phyloP scores from a whole-genome alignment of 2,113 vertebrate species.

The Pluvialis apricaria region DNA sequence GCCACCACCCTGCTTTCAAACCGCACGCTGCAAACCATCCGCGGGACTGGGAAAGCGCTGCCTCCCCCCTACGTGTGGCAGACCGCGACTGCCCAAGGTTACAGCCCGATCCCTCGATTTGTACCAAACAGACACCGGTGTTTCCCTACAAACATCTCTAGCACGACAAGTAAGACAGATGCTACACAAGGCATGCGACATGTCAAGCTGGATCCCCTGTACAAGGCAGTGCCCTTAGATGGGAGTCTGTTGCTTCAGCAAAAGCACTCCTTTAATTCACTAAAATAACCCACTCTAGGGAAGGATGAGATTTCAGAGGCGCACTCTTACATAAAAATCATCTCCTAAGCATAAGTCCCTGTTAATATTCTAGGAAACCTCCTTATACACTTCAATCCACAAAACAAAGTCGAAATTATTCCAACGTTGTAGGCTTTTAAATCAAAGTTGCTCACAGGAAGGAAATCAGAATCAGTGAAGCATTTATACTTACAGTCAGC shows the following conservation, averaged over 20 bases:
- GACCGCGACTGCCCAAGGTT: fast-evolving
- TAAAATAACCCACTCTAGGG: background rate
- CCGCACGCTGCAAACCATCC: no score
- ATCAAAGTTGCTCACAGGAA: background rate
- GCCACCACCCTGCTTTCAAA: no score
- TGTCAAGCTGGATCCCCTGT: fast-evolving
- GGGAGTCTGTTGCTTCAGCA: background rate
- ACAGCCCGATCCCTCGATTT: background rate
- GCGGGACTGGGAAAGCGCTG: fast-evolving
- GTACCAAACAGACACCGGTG: background rate
- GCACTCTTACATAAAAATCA: background rate
- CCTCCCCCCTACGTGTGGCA: fast-evolving
- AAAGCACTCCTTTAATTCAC: background rate
- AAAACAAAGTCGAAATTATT: background rate
- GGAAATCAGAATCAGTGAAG: background rate
- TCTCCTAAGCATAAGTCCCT: no score
- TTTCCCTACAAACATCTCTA: fast-evolving
- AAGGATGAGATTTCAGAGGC: background rate
- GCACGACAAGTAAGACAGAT: background rate
- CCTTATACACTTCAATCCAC: background rate
- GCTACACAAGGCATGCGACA: fast-evolving
- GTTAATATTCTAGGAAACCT: background rate
- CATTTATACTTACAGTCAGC: background rate
- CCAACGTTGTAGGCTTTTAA: fast-evolving
- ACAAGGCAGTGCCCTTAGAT: fast-evolving